Base-by-base conservation (phyloP, 2,888 invertebrate species). In the Hedychridium roseum region DNA sequence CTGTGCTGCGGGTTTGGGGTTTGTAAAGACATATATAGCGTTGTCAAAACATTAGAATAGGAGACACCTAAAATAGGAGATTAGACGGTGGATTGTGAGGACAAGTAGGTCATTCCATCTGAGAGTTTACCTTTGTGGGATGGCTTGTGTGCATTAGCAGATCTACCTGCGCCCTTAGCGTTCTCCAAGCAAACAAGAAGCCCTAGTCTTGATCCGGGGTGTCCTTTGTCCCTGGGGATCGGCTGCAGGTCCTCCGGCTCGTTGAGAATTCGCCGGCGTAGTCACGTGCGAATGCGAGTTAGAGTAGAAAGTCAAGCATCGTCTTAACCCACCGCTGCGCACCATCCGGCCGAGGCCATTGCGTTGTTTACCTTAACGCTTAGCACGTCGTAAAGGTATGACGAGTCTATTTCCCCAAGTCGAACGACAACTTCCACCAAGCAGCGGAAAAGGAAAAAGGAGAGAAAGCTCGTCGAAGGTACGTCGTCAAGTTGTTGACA, bases 331-430 rank as follows among this genome's bases (percentile, higher is more conserved):
- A 7, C 9, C n/a, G 12, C 3, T 11, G 47, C 52, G 57, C 28
- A 45, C 50, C n/a, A n/a, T n/a, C n/a, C n/a, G n/a, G n/a, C 12
- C 26, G 14, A 18, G 46, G 48, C 46, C 26, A 7, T n/a, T 18
- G 38, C 27, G 3, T 21, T 62, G 51, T 64, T 64, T 64, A 51
- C 61, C 45, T 57, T 51, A 38, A 50, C 44, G 61, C 55, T 64
- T 64, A 62, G 50, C 64, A 52, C 55, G 50, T 64, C 64, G 55
- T 64, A 64, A 61, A 64, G 43, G 60, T 45, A 62, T 63, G 60
- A 64, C 61, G 55, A 64, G 64, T 64, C 59, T 50, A 62, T 64
- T 63, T 63, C 63, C 61, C 50, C 38, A 52, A 54, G 58, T 49
- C 50, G 56, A 51, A 36, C 31, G 46, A 37, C 30, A 41, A 41